A percentile compares a stretch with the other conserved stretches of the same genome.
phyloP scores from a whole-genome alignment of 2,113 vertebrate genomes.

The Felis catus region DNA sequence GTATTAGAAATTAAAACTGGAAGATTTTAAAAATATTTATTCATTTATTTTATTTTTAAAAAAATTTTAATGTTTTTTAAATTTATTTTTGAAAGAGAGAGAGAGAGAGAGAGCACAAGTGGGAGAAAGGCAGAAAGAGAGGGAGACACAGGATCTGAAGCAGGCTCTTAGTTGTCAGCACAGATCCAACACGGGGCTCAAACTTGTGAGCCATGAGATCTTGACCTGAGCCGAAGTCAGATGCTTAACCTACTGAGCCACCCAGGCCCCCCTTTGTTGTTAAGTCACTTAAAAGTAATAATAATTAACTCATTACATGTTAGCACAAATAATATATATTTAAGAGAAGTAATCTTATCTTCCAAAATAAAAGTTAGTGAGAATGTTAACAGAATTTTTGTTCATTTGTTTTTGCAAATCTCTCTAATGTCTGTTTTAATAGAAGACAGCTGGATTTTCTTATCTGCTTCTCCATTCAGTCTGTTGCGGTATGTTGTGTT shows the following conservation, averaged over 20 bases:
- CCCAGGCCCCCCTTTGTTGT: background rate
- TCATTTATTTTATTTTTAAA: background rate
- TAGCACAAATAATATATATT: background rate
- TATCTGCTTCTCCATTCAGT: background rate
- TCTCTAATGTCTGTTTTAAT: background rate
- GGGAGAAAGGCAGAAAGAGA: no score
- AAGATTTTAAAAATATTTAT: background rate
- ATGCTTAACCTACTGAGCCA: no score
- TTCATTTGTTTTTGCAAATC: background rate
- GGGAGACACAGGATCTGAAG: no score
- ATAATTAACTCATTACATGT: background rate
- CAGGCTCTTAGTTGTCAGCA: no score
- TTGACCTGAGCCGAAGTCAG: no score
- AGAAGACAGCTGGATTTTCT: background rate
- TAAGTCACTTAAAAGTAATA: background rate
- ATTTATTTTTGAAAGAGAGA: no score
- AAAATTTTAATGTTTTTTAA: no score
- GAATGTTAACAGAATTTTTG: background rate
- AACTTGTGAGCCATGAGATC: no score
- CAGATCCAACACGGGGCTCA: no score
- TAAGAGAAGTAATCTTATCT: slow-evolving; percentile 2
- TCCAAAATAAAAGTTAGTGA: background rate
- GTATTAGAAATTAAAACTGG: background rate
- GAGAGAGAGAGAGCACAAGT: no score
- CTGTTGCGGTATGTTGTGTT: background rate